Evolutionary conservation across 2,797 vertebrate species (phyloP).

Genomic region (Steatocranus sp.): DNA sequence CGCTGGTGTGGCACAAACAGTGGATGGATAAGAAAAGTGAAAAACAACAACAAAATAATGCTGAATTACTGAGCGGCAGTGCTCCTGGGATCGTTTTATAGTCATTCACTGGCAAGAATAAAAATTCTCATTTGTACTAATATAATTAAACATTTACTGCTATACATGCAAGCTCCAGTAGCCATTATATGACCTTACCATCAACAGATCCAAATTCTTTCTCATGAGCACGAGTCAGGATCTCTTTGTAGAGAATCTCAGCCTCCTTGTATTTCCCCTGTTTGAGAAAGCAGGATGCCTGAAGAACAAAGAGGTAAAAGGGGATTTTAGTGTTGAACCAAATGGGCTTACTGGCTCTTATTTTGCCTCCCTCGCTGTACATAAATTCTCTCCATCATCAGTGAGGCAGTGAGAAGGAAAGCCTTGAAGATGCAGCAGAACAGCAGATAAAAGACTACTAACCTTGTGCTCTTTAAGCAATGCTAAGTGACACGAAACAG

Average conservation of each 20-base stretch:
- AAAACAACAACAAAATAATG: neutral
- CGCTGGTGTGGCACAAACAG: constrained; percentile 45
- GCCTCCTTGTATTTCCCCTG: constrained; percentile 97
- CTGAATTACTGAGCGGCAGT: neutral
- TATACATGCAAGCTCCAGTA: neutral
- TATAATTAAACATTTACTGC: neutral
- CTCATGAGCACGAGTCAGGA: constrained; percentile 95
- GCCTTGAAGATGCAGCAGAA: neutral
- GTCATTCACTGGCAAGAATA: neutral
- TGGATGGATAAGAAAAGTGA: neutral
- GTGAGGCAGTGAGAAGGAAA: neutral
- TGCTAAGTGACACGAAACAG: neutral
- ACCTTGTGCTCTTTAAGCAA: neutral
- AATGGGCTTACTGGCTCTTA: neutral
- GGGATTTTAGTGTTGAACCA: constrained; percentile 9
- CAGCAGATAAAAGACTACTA: neutral
- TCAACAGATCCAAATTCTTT: constrained; percentile 98
- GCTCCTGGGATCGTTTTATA: neutral
- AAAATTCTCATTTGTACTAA: neutral
- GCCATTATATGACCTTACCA: constrained; percentile 75
- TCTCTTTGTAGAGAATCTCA: constrained; percentile 96
- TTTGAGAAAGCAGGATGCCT: constrained; percentile 98
- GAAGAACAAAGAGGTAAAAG: constrained; percentile 1
- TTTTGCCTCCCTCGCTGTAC: neutral
- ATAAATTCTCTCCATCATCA: constrained; percentile 4